Conservation (phyloP, 2,113 vertebrate species). For the Tretioscincus oriximinensis region DNA sequence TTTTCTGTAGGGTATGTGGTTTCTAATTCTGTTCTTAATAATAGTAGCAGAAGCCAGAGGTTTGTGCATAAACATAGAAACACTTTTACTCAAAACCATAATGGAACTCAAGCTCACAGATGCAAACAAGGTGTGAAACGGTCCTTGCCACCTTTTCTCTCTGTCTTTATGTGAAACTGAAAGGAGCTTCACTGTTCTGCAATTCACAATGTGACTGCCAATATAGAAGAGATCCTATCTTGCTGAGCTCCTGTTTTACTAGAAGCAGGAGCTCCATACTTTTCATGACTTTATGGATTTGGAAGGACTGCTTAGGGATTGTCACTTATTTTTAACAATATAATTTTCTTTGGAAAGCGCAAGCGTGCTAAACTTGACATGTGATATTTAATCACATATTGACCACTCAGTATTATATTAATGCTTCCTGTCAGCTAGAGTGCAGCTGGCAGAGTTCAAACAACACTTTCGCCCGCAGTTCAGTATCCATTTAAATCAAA, state of each 20-base stretch:
- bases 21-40: not conserved
- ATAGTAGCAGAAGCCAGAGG: not conserved
- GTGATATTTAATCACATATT: conserved; percentile 65
- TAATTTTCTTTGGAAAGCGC: conserved; percentile 64
- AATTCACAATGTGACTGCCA: conserved; percentile 49
- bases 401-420: conserved; percentile 64
- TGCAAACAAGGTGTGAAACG: conserved; percentile 55
- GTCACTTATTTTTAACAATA: conserved; percentile 73
- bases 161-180: conserved; percentile 51
- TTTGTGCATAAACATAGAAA: not conserved
- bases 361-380: conserved; percentile 58
- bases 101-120: conserved; percentile 44
- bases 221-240: conserved; percentile 32
- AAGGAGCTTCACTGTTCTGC: conserved; percentile 63
- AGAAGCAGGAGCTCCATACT: conserved; percentile 51
- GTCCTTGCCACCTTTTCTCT: conserved; percentile 45
- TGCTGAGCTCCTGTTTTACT: conserved; percentile 61
- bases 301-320: conserved; percentile 62
- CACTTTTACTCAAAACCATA: conserved; percentile 23
- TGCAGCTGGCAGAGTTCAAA: conserved; percentile 68
- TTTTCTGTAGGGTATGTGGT: not conserved
- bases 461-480: conserved; percentile 69
- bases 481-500: conserved; percentile 68
- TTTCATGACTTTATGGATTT: conserved; percentile 63
- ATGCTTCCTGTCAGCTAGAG: conserved; percentile 64